Evolutionary conservation across 2,113 vertebrate genomes (phyloP).

Genomic region (Progne subis): DNA sequence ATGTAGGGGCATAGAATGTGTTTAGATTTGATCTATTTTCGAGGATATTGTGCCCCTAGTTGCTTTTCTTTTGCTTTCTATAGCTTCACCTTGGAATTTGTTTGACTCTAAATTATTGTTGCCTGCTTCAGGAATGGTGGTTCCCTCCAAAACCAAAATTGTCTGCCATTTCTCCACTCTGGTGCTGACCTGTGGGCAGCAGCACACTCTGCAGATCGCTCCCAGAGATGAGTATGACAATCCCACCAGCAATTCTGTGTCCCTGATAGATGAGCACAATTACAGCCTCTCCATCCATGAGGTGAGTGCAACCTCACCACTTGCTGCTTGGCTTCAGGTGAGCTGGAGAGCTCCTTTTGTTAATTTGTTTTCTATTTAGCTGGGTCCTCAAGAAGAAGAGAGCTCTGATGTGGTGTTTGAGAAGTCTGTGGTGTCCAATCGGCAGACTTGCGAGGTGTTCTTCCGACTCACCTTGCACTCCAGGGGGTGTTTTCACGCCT

Average conservation of each 20-base stretch:
- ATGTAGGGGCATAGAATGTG: neutral
- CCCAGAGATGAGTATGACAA: conserved; percentile 97
- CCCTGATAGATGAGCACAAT: conserved; percentile 88
- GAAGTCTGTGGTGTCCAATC: conserved; percentile 87
- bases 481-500: conserved; percentile 90
- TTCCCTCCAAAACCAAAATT: conserved; percentile 98
- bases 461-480: conserved; percentile 87
- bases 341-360: neutral
- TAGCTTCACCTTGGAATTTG: neutral
- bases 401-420: conserved; percentile 83
- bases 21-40: neutral
- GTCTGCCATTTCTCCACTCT: conserved; percentile 96
- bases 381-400: conserved; percentile 90
- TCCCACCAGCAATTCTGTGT: conserved; percentile 91
- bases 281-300: conserved; percentile 84
- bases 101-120: neutral
- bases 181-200: conserved; percentile 90
- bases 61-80: neutral
- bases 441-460: conserved; percentile 88
- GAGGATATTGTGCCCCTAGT: neutral
- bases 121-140: conserved; percentile 86
- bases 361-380: conserved; percentile 71
- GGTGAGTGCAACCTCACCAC: conserved; percentile 50
- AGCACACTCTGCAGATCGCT: conserved; percentile 93
- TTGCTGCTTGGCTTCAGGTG: neutral